Evolutionary conservation across 2,888 invertebrate genomes (phyloP), one percentile per base, ranked within the genome.

Genomic region (Eupithecia inturbata): DNA sequence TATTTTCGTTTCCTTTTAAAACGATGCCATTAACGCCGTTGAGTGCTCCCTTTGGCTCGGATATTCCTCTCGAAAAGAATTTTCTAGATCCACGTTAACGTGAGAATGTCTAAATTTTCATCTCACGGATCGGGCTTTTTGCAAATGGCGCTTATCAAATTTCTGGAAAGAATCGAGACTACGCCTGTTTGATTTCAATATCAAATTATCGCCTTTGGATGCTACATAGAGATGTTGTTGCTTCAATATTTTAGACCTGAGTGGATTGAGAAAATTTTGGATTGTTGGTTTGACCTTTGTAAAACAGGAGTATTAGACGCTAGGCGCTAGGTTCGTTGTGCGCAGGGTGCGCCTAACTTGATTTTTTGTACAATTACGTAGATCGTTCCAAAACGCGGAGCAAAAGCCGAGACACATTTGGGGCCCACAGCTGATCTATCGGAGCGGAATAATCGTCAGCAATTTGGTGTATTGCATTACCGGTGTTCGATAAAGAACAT

Each of bases 1-100:
- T 91, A 91, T 92, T 90, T 92, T 92, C 89, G 85, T 89, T 91
- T 89, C 89, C 89, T 89, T 89, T 88, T 87, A 90, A 91, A 91
- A 87, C 86, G 88, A 86, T 78, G 88, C 91, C 91, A 92, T 92
- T 92, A 92, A 88, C 86, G 87, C 83, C 12, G 87, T 79, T 86
- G 90, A 91, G 91, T 89, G 90, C 89, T 89, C 81, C 83, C 80
- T 83, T 83, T 79, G 84, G 85, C 86, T 87, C 85, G 84, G 88
- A 91, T 88, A 88, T 89, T 88, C 83, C 84, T 80, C 84, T 86
- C 83, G 82, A 81, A 84, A 88, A 77, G 84, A 88, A 87, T 83
- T 86, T 87, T 85, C 84, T 87, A 85, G 88, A 88, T 84, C 82
- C 84, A 82, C 84, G 84, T 82, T 82, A 80, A 84, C 85, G 82